Evolutionary conservation across 2,888 invertebrate genomes (phyloP), one percentile per base, ranked within the genome.

Genomic region (Drosophila rellima): DNA sequence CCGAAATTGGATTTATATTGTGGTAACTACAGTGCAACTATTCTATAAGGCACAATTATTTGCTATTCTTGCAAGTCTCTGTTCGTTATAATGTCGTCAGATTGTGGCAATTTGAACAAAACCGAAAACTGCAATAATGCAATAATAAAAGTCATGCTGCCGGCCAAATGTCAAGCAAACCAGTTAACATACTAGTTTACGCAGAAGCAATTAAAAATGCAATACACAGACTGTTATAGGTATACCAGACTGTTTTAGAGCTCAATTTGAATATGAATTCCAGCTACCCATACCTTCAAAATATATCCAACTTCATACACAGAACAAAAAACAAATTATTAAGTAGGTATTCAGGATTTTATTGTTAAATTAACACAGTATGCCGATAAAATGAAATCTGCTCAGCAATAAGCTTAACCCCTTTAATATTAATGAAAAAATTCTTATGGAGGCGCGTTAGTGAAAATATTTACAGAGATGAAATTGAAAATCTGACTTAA

Each of bases 171-270:
- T 10, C 20, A n/a, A 39, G 51, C 33, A 18, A 57, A 57, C 35
- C 60, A 56, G 64, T 70, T 76, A 56, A 51, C 60, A 64, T 67
- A 60, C 44, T 33, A 51, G 55, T 52, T 65, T 64, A 63, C 59
- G 64, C 72, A 69, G 57, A 69, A 69, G 62, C 87, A 86, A 86
- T 82, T 86, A 83, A 68, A 73, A 70, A 68, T 75, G 60, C 68
- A 66, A 52, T 33, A 37, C 64, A 57, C 51, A 40, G 50, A 15
- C 52, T 40, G 45, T 45, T 31, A 45, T 39, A 40, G 26, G 47
- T 51, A n/a, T 13, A 31, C 31, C 31, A 37, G 64, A 64, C 17
- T 44, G 42, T 54, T 47, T 54, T 47, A 45, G 45, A 54, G 20
- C 55, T 31, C 56, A 63, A 63, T 63, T 63, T 56, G 63, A 15